A percentile compares a stretch with the other conserved stretches of the same genome.
Evolutionary conservation across 2,113 vertebrate species (phyloP).

Genomic region (Amphiprion ocellaris): DNA sequence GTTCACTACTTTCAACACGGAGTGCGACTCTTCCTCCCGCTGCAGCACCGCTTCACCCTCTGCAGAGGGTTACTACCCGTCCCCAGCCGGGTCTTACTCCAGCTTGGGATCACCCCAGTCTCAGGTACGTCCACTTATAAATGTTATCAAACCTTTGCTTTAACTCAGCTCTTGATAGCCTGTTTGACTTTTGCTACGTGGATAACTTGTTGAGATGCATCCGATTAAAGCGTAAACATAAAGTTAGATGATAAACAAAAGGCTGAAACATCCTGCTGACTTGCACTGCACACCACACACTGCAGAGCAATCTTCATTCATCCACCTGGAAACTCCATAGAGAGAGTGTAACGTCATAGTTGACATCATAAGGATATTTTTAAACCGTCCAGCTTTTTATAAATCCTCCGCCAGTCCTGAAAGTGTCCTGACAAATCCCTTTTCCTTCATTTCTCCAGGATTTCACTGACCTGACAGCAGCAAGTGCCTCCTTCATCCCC

Average conservation of each 20-base stretch:
- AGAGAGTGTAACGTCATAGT: slow-evolving; percentile 87
- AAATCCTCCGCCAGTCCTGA: slow-evolving; percentile 28
- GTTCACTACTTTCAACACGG: slow-evolving; percentile 91
- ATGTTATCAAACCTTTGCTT: neutral
- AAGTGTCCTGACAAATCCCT: slow-evolving; percentile 42
- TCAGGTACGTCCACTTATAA: slow-evolving; percentile 86
- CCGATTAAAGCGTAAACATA: neutral
- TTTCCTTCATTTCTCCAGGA: slow-evolving; percentile 84
- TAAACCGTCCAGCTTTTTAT: slow-evolving; percentile 81
- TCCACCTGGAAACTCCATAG: slow-evolving; percentile 90
- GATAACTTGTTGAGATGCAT: neutral
- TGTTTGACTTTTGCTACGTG: too few relatives aligned
- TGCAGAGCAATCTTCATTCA: slow-evolving; percentile 49
- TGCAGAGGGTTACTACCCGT: slow-evolving; percentile 90
- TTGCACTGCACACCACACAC: slow-evolving; percentile 26
- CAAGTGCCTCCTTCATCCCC: slow-evolving; percentile 92
- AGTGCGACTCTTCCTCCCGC: slow-evolving; percentile 94
- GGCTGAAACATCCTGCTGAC: slow-evolving; percentile 20
- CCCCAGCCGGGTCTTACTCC: slow-evolving; percentile 90
- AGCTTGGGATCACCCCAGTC: slow-evolving; percentile 90
- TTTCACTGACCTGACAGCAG: slow-evolving; percentile 90
- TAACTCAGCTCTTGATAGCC: neutral
- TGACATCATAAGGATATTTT: slow-evolving; percentile 92
- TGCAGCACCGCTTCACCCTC: slow-evolving; percentile 96
- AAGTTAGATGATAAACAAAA: neutral